Base-by-base conservation (phyloP, 2,113 vertebrate genomes). In the Phaethornis superciliosus region DNA sequence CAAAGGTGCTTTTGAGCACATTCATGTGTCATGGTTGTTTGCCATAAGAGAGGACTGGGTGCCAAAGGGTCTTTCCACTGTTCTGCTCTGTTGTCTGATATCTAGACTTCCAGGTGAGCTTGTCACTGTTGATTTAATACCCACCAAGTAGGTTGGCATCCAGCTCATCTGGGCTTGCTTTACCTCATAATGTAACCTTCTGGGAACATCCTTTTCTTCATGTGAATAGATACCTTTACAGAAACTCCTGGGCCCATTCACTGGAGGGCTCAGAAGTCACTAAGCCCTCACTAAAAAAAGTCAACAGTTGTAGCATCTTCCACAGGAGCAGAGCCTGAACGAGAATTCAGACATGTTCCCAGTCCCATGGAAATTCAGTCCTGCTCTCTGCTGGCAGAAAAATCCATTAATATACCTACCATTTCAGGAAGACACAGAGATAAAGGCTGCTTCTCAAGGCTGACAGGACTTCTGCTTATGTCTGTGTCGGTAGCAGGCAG, bases 1-100 rank as follows among this genome's bases (percentile, higher is more conserved):
- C 81, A 79, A 62, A 91, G 79, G 79, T 89, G 59, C 24, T 89
- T 95, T 95, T 88, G 85, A 89, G 49, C n/a, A 88, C 22, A 44
- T 85, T 72, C 5, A 4, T 33, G 27, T 49, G 27, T 58, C 4
- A 1, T 35, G 30, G 18, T 69, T 67, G 28, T 62, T 69, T 83
- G 68, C 23, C 15, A 2, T 55, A 74, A 37, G 22, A 94, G 51
- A 88, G 12, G 7, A 83, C 55, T 59, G 79, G 51, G 67, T 81
- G 46, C 3, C 5, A 79, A 88, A 89, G 79, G 20, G 77, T 85
- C 70, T 96, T 94, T 95, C 91, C 49, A 8, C n/a, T 60, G 49
- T 51, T 83, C 27, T 85, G 58, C 1, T 21, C 37, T 69, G 23
- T 40, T 89, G 15, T 59, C 3, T 7, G n/a, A 28, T 63, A 65